Conservation (phyloP, 2,888 invertebrate species). For the Neoascia interrupta region DNA sequence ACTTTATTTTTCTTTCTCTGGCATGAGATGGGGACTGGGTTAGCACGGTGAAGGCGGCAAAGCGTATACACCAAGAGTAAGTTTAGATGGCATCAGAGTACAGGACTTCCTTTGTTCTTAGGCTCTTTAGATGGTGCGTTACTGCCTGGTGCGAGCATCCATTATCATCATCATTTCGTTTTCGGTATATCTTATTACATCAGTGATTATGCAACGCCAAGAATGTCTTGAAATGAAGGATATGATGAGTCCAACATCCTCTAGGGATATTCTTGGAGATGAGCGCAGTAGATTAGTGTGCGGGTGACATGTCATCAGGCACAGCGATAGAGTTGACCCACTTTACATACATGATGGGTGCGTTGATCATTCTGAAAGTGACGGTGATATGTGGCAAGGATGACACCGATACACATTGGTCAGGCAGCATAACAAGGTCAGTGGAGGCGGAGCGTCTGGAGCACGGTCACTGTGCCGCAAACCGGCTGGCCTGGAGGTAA, state of each 20-base stretch:
- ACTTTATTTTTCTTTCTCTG: slow-evolving; percentile 41
- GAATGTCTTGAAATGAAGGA: slow-evolving; percentile 17
- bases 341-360: slow-evolving; percentile 18
- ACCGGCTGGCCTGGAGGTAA: slow-evolving; percentile 8
- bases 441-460: neutral
- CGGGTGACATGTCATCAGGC: slow-evolving; percentile 37
- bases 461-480: neutral
- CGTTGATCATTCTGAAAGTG: slow-evolving; percentile 20
- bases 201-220: slow-evolving; percentile 64
- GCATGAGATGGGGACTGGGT: neutral
- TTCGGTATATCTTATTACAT: slow-evolving; percentile 46
- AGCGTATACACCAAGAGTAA: slow-evolving; percentile 51
- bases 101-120: slow-evolving; percentile 37
- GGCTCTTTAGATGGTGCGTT: slow-evolving; percentile 53
- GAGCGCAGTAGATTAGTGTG: slow-evolving; percentile 24
- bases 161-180: slow-evolving; percentile 20
- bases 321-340: slow-evolving; percentile 30
- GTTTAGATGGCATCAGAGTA: slow-evolving; percentile 55
- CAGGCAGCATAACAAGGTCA: neutral
- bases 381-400: slow-evolving; percentile 2
- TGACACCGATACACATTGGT: slow-evolving; percentile 15
- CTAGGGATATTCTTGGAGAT: slow-evolving; percentile 26
- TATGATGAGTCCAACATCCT: slow-evolving; percentile 37
- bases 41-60: neutral
- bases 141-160: slow-evolving; percentile 43